Conservation (phyloP, 1,140 invertebrate genomes). For the Tetramorium simillimum region DNA sequence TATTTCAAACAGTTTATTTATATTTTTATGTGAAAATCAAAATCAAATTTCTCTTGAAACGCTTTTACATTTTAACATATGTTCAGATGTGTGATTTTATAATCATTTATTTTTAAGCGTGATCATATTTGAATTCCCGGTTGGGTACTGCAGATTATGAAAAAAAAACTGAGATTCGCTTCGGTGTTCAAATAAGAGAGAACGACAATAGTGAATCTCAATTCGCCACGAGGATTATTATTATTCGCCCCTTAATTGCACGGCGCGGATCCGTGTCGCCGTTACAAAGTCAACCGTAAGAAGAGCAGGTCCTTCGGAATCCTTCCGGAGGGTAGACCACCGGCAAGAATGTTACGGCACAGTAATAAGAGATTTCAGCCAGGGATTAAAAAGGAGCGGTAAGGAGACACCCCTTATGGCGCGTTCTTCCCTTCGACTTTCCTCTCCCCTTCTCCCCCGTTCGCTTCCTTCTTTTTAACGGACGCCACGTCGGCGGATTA, state of each 20-base stretch:
- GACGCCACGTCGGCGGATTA: constrained; percentile 79
- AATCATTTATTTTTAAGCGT: not conserved
- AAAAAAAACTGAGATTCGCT: not conserved
- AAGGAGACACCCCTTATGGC: constrained; percentile 74
- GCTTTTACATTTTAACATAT: not conserved
- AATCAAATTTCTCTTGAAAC: no score
- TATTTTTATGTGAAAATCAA: not conserved
- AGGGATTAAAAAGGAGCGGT: constrained; percentile 71
- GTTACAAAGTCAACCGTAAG: constrained; percentile 57
- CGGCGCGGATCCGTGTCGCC: constrained; percentile 51
- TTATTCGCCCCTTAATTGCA: constrained; percentile 56
- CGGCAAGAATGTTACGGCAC: constrained; percentile 66
- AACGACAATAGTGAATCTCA: constrained; percentile 11
- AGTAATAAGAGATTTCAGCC: constrained; percentile 70
- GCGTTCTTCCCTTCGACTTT: constrained; percentile 65
- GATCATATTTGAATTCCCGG: not conserved
- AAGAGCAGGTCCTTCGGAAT: constrained; percentile 48
- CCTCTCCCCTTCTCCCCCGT: constrained; percentile 62
- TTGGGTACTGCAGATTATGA: not conserved
- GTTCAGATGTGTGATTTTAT: not conserved
- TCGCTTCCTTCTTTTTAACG: constrained; percentile 21
- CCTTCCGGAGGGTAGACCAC: constrained; percentile 47
- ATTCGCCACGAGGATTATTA: constrained; percentile 51
- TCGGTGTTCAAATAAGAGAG: not conserved
- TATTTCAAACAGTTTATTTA: not conserved